Evolutionary conservation across 2,113 vertebrate genomes (phyloP), one percentile per base, ranked within the genome.

Genomic region (Irena cyanogastra): DNA sequence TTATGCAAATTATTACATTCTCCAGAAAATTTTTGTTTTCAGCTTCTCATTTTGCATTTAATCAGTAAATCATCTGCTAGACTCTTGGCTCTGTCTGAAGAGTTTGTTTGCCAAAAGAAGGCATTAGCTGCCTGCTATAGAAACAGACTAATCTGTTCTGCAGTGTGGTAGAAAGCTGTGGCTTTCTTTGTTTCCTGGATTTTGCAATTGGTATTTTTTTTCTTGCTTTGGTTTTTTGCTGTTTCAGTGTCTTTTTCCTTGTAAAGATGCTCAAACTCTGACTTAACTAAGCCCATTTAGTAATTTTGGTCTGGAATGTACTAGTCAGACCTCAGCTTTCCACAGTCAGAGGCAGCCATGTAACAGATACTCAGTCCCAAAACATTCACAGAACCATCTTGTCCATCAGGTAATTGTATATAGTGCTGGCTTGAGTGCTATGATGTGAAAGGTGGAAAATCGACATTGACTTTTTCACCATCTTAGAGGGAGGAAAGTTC

Each of bases 1-100:
- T 95, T 91, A 83, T 44, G 52, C 60, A 96, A 93, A 90, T 91
- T 44, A 87, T 30, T 70, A 39, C 54, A n/a, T 92, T 93, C 83
- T 83, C 68, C 83, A 90, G 88, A 90, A 95, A 93, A 95, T 57
- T 82, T 91, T 81, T 95, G 74, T 63, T 95, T 96, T 90, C 68
- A 33, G 54, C 59, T 90, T 96, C 60, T 90, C 64, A 81, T 96
- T 97, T 94, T 97, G 24, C 68, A 66, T 95, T 94, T 96, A 93
- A 95, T 96, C 76, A 92, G 83, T 91, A 94, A 95, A 95, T 95
- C 72, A 81, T 93, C 83, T 94, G 88, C 68, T 95, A 81, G 90
- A 79, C 53, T 95, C 56, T 93, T 97, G 93, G 87, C 93, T 96
- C 80, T 86, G 75, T 86, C 66, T 90, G 85, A 81, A 86, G 78